These are phyloP conservation scores for Gymnothorax javanicus DNA, from an alignment of 2,797 vertebrate species.

Conservation along the genomic window DNA sequence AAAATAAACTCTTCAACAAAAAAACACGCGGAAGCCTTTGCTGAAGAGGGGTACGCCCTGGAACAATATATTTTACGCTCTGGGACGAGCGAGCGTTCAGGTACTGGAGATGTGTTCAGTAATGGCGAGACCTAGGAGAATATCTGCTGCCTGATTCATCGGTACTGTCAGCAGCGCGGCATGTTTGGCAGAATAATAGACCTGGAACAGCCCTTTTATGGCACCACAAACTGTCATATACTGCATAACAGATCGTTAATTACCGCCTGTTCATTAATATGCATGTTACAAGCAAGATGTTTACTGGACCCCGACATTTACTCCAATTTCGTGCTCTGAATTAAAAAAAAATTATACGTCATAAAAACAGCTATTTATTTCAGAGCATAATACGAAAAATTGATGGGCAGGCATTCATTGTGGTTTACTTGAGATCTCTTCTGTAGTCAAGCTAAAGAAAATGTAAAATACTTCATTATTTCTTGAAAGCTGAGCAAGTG, in stretches of 20 bases:
- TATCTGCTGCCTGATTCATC: slow-evolving; percentile 21
- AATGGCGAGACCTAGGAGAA: background rate
- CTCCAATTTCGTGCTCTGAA: background rate
- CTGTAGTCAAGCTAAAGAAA: background rate
- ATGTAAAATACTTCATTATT: background rate
- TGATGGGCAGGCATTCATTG: too few species aligned
- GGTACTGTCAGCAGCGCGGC: slow-evolving; percentile 12
- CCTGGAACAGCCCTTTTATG: background rate
- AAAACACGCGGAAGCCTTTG: slow-evolving; percentile 18
- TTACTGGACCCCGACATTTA: background rate
- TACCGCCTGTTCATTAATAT: background rate
- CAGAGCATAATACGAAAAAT: too few species aligned
- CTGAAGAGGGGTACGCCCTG: slow-evolving; percentile 6
- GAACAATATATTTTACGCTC: slow-evolving; percentile 32
- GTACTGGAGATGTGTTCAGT: slow-evolving; percentile 24
- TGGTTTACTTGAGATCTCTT: too few species aligned
- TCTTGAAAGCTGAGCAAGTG: background rate
- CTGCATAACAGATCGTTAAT: background rate
- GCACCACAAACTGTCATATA: background rate
- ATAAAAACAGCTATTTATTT: too few species aligned
- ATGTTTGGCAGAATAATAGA: background rate
- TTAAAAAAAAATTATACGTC: background rate
- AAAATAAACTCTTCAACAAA: slow-evolving; percentile 18
- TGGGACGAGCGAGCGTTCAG: slow-evolving; percentile 13
- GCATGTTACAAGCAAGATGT: background rate